These are phyloP conservation scores for Andrena fulva DNA, from an alignment of 2,888 invertebrate species.

Conservation along the genomic window DNA sequence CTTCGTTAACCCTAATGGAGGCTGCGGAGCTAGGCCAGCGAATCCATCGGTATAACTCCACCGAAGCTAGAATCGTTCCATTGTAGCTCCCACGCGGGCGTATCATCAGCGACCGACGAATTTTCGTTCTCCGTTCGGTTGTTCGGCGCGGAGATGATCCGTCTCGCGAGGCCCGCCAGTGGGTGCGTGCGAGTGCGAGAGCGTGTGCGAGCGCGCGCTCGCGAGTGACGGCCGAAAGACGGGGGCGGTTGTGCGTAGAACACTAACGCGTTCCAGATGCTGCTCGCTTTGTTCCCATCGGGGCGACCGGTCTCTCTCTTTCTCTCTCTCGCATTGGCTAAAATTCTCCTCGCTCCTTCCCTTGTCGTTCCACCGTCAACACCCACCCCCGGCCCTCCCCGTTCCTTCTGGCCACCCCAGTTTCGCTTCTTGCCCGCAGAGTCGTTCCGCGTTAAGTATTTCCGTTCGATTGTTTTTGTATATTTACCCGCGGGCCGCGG, in stretches of 20 bases:
- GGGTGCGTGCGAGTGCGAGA: slow-evolving; percentile 28
- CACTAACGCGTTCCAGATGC: slow-evolving; percentile 84
- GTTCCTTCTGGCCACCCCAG: slow-evolving; percentile 1
- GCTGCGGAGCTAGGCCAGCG: too few species aligned
- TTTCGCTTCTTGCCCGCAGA: slow-evolving; percentile 1
- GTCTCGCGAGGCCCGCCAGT: slow-evolving; percentile 22
- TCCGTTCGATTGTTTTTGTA: slow-evolving; percentile 60
- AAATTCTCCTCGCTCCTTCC: slow-evolving; percentile 52
- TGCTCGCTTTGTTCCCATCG: slow-evolving; percentile 82
- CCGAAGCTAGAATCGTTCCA: background rate
- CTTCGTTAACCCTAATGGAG: too few species aligned
- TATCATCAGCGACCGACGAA: background rate
- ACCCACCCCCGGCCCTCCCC: slow-evolving; percentile 6
- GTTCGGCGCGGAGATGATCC: background rate
- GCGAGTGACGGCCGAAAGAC: slow-evolving; percentile 47
- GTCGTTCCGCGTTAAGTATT: slow-evolving; percentile 49
- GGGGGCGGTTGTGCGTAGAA: slow-evolving; percentile 72
- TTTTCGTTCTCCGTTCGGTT: slow-evolving; percentile 2
- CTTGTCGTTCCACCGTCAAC: slow-evolving; percentile 22
- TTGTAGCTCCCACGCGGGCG: slow-evolving; percentile 21
- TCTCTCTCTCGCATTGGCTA: slow-evolving; percentile 51
- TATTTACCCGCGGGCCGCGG: slow-evolving; percentile 39
- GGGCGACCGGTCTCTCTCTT: slow-evolving; percentile 25
- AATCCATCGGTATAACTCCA: too few species aligned
- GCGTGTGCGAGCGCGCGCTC: slow-evolving; percentile 31